Percentiles rank a stretch among this genome's conserved stretches.
These are phyloP conservation scores for Pempheris klunzingeri DNA, from an alignment of 2,797 vertebrate species.

Conservation along the genomic window DNA sequence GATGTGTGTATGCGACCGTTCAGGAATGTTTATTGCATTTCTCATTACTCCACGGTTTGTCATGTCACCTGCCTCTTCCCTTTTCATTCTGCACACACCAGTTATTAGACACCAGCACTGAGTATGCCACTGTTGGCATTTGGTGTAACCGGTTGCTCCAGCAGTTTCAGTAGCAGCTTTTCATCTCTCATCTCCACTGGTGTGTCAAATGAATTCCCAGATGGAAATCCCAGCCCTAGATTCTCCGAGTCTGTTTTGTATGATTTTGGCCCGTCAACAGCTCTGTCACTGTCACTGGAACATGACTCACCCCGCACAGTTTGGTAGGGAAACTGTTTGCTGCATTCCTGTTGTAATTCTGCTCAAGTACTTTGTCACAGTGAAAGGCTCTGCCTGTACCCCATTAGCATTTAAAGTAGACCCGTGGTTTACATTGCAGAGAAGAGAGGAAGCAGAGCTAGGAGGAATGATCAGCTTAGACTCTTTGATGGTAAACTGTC, in stretches of 20 bases:
- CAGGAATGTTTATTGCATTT: constrained; percentile 51
- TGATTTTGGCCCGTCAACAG: constrained; percentile 25
- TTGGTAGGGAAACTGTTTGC: constrained; percentile 26
- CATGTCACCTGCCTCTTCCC: neutral
- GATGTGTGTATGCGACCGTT: constrained; percentile 18
- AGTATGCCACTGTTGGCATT: constrained; percentile 12
- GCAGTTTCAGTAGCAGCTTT: constrained; percentile 20
- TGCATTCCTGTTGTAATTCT: constrained; percentile 26
- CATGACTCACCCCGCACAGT: constrained; percentile 39
- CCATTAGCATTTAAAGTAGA: constrained; percentile 56
- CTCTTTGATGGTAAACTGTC: constrained; percentile 20
- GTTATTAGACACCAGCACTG: constrained; percentile 5
- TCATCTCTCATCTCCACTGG: constrained; percentile 3
- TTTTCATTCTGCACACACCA: neutral
- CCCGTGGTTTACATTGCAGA: constrained; percentile 21
- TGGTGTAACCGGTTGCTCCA: constrained; percentile 23
- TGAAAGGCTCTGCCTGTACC: constrained; percentile 24
- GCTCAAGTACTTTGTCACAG: constrained; percentile 29
- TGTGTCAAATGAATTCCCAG: constrained; percentile 31
- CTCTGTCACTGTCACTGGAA: constrained; percentile 36
- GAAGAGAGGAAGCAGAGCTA: constrained; percentile 3
- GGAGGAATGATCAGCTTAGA: constrained; percentile 17
- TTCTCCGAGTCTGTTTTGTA: constrained; percentile 3
- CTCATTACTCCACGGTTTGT: constrained; percentile 45
- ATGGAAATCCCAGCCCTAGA: constrained; percentile 13